phyloP scores from a whole-genome alignment of 2,113 vertebrate genomes.

The Malaclemys terrapin region DNA sequence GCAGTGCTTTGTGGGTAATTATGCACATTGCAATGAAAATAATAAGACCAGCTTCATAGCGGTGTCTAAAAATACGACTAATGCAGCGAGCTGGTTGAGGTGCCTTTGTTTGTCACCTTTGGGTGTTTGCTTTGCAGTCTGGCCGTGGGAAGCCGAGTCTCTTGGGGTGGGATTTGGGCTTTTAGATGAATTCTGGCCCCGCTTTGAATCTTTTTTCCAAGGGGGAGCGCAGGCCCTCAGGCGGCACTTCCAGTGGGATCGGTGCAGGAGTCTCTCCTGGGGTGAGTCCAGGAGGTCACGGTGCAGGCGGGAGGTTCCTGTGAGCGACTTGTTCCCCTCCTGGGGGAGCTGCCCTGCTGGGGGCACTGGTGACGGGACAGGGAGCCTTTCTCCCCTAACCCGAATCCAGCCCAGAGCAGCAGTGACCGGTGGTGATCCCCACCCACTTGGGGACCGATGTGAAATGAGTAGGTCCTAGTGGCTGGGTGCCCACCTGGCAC shows the following conservation, averaged over 20 bases:
- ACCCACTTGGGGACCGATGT: background rate
- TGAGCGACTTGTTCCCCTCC: background rate
- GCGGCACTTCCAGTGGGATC: too few species aligned
- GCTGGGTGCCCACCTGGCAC: too few species aligned
- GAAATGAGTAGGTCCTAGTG: background rate
- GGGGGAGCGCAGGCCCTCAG: background rate
- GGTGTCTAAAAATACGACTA: background rate
- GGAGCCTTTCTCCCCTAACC: too few species aligned
- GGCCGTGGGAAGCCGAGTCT: accelerated
- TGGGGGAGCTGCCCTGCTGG: background rate
- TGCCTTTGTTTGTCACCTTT: background rate
- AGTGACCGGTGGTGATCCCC: too few species aligned
- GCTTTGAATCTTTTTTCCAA: background rate
- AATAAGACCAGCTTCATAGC: background rate
- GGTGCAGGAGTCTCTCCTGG: background rate
- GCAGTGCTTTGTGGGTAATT: background rate
- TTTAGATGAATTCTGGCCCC: background rate
- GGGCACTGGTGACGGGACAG: background rate
- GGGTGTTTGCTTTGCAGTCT: background rate
- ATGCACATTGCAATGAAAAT: background rate
- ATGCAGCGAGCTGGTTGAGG: background rate
- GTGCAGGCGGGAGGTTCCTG: too few species aligned
- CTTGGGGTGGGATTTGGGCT: background rate
- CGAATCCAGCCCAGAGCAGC: background rate
- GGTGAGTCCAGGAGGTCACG: background rate